Evolutionary conservation across 2,888 invertebrate species (phyloP).

Genomic region (Podotricha telesiphe): DNA sequence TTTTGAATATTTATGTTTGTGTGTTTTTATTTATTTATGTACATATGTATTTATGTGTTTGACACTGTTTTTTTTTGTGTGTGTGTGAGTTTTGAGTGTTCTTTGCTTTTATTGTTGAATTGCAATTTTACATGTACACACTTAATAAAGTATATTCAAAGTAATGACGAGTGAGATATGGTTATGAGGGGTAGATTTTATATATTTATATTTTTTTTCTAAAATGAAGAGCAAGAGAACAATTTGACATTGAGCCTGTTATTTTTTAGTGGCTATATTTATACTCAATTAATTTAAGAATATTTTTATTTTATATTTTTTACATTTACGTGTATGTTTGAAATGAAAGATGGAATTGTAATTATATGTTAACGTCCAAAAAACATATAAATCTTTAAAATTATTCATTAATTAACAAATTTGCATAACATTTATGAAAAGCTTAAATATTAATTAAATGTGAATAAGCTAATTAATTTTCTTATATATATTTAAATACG

Average conservation of each 20-base stretch:
- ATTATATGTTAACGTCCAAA: too few relatives aligned
- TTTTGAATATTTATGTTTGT: conserved; percentile 40
- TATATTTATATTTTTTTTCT: neutral
- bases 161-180: neutral
- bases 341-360: neutral
- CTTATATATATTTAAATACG: too few relatives aligned
- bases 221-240: neutral
- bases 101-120: conserved; percentile 20
- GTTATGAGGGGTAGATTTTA: neutral
- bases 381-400: too few relatives aligned
- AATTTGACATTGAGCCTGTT: neutral
- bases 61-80: conserved; percentile 16
- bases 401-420: neutral
- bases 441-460: neutral
- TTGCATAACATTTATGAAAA: neutral
- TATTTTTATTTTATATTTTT: neutral
- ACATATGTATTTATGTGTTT: conserved; percentile 31
- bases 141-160: neutral
- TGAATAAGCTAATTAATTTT: neutral
- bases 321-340: neutral
- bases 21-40: conserved; percentile 56
- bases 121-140: neutral
- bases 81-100: conserved; percentile 10
- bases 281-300: neutral
- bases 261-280: neutral